These are phyloP conservation scores for Agrotis ipsilon DNA, from an alignment of 2,888 invertebrate species.

Conservation along the genomic window DNA sequence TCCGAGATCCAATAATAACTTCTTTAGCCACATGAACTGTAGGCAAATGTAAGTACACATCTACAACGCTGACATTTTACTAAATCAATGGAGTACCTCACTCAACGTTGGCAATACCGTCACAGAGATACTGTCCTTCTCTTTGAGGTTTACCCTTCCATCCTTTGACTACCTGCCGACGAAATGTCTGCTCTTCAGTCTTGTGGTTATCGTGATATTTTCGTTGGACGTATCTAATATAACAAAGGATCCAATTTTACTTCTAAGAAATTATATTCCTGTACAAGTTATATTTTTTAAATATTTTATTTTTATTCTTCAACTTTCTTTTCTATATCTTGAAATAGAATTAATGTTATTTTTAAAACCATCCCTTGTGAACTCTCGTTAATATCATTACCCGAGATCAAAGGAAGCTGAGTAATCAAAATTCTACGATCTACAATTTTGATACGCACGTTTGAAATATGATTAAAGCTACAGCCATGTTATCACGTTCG, in stretches of 20 bases:
- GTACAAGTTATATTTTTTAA: neutral
- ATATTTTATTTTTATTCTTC: conserved; percentile 11
- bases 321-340: neutral
- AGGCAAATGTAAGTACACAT: neutral
- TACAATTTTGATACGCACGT: conserved; percentile 26
- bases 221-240: conserved; percentile 30
- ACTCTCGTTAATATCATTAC: conserved; percentile 1
- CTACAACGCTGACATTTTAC: conserved; percentile 20
- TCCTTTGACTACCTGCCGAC: conserved; percentile 43
- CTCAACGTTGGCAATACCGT: conserved; percentile 45
- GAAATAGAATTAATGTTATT: conserved; percentile 12
- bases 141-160: conserved; percentile 47
- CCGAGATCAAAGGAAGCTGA: conserved; percentile 31
- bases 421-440: conserved; percentile 40
- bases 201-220: conserved; percentile 39
- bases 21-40: neutral
- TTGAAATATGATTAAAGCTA: conserved; percentile 36
- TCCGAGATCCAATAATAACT: neutral
- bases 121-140: conserved; percentile 51
- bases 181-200: conserved; percentile 38
- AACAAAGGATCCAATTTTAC: conserved; percentile 44
- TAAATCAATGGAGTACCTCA: conserved; percentile 56
- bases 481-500: conserved; percentile 5
- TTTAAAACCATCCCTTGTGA: conserved; percentile 9
- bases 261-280: conserved; percentile 35